Evolutionary conservation across 2,113 vertebrate species (phyloP).

Genomic region (Danio rerio): GRCz12tu NC_133200.1:259501-260000

Average conservation of each 20-base stretch:
- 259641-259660: conserved; percentile 95
- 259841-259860: no score
- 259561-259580: conserved; percentile 89
- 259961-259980: neutral
- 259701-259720: no score
- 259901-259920: neutral
- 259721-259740: no score
- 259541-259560: conserved; percentile 90
- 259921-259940: neutral
- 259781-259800: no score
- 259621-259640: conserved; percentile 92
- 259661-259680: neutral
- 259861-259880: no score
- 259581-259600: conserved; percentile 81
- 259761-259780: neutral
- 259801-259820: no score
- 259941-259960: neutral
- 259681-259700: neutral
- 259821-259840: no score
- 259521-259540: conserved; percentile 94
- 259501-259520: conserved; percentile 70
- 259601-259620: conserved; percentile 87
- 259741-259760: neutral
- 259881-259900: neutral
- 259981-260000: neutral